Conservation (phyloP, 1,140 invertebrate species). For the Rhopalosiphum padi region DNA sequence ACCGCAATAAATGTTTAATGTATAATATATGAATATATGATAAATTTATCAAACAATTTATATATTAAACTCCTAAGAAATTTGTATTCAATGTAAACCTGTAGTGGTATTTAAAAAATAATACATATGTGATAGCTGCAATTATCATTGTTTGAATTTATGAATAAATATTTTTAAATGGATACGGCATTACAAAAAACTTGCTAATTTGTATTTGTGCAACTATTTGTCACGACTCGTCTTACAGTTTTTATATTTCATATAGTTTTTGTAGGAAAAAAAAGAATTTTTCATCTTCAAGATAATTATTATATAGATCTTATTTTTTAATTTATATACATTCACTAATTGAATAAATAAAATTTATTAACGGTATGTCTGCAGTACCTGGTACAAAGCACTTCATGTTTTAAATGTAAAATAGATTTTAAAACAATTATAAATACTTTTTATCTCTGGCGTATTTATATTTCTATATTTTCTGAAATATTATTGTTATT, state of each 20-base stretch:
- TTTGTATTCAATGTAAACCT: not conserved
- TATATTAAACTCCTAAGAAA: not conserved
- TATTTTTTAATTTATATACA: no score
- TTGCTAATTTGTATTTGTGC: not conserved
- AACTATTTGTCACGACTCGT: not conserved
- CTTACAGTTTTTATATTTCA: not conserved
- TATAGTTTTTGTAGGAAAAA: not conserved
- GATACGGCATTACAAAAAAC: not conserved
- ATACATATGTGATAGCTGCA: no score
- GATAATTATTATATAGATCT: no score
- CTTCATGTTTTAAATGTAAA: no score
- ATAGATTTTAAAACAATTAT: no score
- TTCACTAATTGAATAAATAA: no score
- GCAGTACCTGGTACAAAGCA: no score
- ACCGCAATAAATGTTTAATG: not conserved
- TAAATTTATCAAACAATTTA: not conserved
- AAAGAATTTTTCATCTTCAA: no score
- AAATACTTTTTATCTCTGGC: no score
- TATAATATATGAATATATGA: not conserved
- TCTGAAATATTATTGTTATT: no score
- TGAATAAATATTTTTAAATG: not conserved
- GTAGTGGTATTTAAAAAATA: not conserved
- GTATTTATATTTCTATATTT: no score
- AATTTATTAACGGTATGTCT: no score
- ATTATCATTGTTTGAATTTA: not conserved